These are phyloP conservation scores for Teleogryllus occipitalis DNA, from an alignment of 1,140 invertebrate genomes.

Conservation along the genomic window DNA sequence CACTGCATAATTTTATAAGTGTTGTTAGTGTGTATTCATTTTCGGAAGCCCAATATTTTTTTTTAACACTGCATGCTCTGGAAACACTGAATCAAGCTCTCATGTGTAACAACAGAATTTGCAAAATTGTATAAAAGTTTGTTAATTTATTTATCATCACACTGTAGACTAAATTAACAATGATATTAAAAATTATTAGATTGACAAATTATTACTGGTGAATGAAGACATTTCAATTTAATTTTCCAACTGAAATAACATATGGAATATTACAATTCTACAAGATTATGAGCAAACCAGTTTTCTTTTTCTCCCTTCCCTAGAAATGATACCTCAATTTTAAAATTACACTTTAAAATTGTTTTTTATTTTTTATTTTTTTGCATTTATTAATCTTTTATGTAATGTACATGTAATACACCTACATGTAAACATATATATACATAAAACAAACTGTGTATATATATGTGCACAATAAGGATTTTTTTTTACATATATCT, in stretches of 20 bases:
- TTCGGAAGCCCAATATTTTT: constrained; percentile 7
- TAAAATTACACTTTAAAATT: constrained; percentile 10
- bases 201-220: neutral
- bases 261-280: constrained; percentile 9
- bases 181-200: neutral
- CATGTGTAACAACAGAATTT: neutral
- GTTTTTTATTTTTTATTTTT: neutral
- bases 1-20: neutral
- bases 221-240: constrained; percentile 9
- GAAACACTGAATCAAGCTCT: constrained; percentile 6
- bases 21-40: neutral
- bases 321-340: neutral
- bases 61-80: constrained; percentile 8
- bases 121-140: neutral
- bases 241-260: constrained; percentile 12
- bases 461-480: neutral
- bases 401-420: neutral
- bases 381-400: neutral
- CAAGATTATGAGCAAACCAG: constrained; percentile 8
- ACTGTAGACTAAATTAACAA: neutral
- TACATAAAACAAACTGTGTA: neutral
- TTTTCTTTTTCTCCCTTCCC: constrained; percentile 9
- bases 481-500: no score
- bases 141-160: neutral
- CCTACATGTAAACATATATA: neutral